Conservation (phyloP, 2,113 vertebrate species). For the Ifrita kowaldi region DNA sequence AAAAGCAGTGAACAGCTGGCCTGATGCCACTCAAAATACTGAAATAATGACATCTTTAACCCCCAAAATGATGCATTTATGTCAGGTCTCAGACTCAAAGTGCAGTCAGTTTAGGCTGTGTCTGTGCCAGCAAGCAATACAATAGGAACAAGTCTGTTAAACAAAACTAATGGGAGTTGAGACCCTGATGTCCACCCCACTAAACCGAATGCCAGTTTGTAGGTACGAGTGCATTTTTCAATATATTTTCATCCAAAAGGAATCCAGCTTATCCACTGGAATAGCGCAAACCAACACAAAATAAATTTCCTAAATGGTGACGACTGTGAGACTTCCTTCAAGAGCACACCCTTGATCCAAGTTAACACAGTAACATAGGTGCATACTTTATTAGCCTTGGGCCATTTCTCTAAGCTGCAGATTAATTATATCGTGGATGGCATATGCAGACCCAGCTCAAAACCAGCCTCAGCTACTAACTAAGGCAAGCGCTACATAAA, state of each 20-base stretch:
- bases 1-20: background rate
- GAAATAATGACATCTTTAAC: background rate
- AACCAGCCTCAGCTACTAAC: background rate
- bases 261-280: background rate
- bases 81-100: background rate
- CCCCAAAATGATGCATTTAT: background rate
- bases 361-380: accelerated
- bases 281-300: background rate
- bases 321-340: background rate
- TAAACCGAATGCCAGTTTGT: background rate
- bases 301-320: background rate
- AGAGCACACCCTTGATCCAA: background rate
- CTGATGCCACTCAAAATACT: background rate
- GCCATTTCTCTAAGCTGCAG: background rate
- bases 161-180: background rate
- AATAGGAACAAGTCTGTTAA: background rate
- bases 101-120: background rate
- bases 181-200: background rate
- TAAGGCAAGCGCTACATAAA: background rate
- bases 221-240: background rate
- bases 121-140: background rate
- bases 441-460: background rate
- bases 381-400: background rate
- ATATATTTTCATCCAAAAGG: background rate
- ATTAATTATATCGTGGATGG: background rate